Base-by-base conservation (phyloP, 2,797 vertebrate species). In the Myoxocephalus aenaeus region DNA sequence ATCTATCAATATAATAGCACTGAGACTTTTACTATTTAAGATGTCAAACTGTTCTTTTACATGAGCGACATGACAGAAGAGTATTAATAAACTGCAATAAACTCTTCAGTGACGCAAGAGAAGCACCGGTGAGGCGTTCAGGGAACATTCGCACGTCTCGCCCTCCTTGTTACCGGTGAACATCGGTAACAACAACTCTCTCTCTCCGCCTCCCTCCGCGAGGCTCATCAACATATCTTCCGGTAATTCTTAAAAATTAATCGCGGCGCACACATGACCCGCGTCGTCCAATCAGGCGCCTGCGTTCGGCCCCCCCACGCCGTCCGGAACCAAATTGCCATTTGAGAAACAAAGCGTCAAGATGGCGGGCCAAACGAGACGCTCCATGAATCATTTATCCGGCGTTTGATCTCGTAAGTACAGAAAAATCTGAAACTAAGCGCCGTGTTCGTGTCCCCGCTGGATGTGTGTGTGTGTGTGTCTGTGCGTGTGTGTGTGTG, bases 361-460 rank as follows among this genome's bases (percentile, higher is more conserved):
- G 87, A 25, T 50, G 6, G 77, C 66, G 80, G 70, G 85, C 89
- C 87, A 94, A 94, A 92, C 83, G 86, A 94, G 90, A 80, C 70
- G 40, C 85, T 84, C 87, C 91, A 93, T 95, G 90, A 94, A 94
- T 95, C 93, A 95, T 95, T 95, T 92, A 94, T 94, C 84, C 86
- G n/a, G 58, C 29, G 89, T 93, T 92, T 92, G 92, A 93, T 95
- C 92, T 89, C 79, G 6, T 84, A 87, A 94, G 92, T 88, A 76
- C 76, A 90, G 82, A 89, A 91, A 93, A 92, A 93, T 91, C 89
- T 92, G 46, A 90, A 92, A 93, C 75, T 81, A 68, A 83, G 83
- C 61, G 61, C 86, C 68, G 91, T 89, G 91, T 91, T 90, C 7
- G 73, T 57, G 7, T 74, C 32, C 32, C 32, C 2, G 32, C 32